A percentile compares a stretch with the other conserved stretches of the same genome.
Evolutionary conservation across 30 jellyfish, hydroid and myxozoan species (phyloP).

Genomic region (Pelagia noctiluca): DNA sequence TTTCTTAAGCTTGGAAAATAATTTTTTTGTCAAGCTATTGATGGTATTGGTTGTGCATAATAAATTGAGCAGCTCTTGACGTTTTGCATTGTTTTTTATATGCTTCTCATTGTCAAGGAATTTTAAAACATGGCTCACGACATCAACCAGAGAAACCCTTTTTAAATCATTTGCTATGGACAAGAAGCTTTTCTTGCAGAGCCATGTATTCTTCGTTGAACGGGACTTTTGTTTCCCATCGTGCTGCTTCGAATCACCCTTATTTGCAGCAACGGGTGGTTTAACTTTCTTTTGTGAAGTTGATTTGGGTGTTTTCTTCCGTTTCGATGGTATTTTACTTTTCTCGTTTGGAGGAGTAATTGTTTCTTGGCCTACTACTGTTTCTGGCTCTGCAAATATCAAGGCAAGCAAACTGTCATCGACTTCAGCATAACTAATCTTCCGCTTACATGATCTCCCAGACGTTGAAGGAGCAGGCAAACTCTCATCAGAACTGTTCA

Average conservation of each 20-base stretch:
- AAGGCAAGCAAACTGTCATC: constrained; percentile 43
- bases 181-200: constrained; percentile 40
- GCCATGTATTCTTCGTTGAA: constrained; percentile 32
- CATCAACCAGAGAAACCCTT: constrained; percentile 36
- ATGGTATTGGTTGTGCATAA: constrained; percentile 12
- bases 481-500: background rate
- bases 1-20: constrained; percentile 35
- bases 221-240: constrained; percentile 24
- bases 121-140: constrained; percentile 22
- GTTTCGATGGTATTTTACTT: too few species aligned
- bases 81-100: constrained; percentile 32
- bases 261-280: too few species aligned
- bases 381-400: constrained; percentile 26
- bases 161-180: constrained; percentile 28
- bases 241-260: constrained; percentile 29
- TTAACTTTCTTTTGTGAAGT: too few species aligned
- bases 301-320: constrained; percentile 21
- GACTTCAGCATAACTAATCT: constrained; percentile 16
- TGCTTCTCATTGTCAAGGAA: constrained; percentile 52
- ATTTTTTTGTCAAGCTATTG: constrained; percentile 20
- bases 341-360: too few species aligned
- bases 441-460: constrained; percentile 25
- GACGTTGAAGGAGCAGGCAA: constrained; percentile 46
- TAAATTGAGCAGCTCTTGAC: constrained; percentile 42
- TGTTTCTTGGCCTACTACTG: constrained; percentile 17